Evolutionary conservation across 2,888 invertebrate species (phyloP).

Genomic region (Polydrusus tereticollis): DNA sequence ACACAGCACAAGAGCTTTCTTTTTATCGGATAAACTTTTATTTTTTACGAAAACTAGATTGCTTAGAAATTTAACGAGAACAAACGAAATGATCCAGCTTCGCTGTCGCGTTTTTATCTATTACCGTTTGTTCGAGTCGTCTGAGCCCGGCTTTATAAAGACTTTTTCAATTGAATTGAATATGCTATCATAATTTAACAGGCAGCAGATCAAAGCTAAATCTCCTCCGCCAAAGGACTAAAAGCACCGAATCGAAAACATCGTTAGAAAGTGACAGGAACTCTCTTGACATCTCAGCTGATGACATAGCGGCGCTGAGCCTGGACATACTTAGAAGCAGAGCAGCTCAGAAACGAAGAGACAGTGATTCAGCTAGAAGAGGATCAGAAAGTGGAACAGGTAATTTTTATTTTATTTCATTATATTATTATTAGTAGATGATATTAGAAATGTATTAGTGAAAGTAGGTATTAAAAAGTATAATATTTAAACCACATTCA

Average conservation of each 20-base stretch:
- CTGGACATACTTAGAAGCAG: slow-evolving; percentile 62
- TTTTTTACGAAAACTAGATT: no score
- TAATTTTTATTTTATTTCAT: slow-evolving; percentile 55
- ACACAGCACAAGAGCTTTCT: no score
- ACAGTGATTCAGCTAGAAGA: slow-evolving; percentile 67
- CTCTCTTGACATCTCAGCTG: slow-evolving; percentile 60
- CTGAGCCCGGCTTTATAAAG: no score
- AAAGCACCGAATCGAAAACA: slow-evolving; percentile 72
- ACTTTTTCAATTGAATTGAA: no score
- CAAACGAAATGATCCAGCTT: no score
- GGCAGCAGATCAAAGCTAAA: slow-evolving; percentile 59
- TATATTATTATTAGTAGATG: background rate
- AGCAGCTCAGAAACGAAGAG: slow-evolving; percentile 64
- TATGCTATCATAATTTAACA: background rate
- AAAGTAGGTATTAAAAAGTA: background rate
- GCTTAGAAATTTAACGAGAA: no score
- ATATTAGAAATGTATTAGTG: background rate
- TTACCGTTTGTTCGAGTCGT: no score
- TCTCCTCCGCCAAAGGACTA: slow-evolving; percentile 66
- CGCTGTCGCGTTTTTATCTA: no score
- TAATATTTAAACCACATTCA: background rate
- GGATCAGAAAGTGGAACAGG: slow-evolving; percentile 68
- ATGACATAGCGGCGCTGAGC: slow-evolving; percentile 63
- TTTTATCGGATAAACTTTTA: no score
- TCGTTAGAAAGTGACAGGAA: slow-evolving; percentile 61